Evolutionary conservation across 2,797 vertebrate species (phyloP).

Genomic region (Pempheris klunzingeri): DNA sequence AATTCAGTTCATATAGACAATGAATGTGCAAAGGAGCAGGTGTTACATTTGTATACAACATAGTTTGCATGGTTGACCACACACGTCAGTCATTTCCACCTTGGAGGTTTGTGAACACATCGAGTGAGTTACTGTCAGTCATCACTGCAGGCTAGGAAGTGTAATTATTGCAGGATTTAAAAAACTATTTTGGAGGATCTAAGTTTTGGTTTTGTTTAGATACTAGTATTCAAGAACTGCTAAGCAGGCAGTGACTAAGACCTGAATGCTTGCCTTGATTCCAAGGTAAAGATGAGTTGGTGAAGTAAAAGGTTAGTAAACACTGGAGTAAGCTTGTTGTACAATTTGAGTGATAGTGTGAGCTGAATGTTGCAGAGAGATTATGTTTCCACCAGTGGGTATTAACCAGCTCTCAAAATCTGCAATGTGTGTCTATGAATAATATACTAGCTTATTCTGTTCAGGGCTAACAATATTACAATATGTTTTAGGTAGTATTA

Average conservation of each 20-base stretch:
- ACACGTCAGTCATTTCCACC: conserved; percentile 51
- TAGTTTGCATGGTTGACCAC: conserved; percentile 41
- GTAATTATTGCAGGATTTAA: background rate
- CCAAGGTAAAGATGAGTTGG: conserved; percentile 5
- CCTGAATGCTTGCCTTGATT: conserved; percentile 3
- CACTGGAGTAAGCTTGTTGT: conserved; percentile 1
- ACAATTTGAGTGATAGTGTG: conserved; percentile 8
- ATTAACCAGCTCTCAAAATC: conserved; percentile 29
- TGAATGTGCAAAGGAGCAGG: conserved; percentile 36
- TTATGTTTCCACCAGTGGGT: conserved; percentile 21
- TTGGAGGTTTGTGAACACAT: conserved; percentile 15
- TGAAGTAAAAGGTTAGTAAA: conserved; percentile 12
- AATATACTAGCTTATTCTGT: conserved; percentile 39
- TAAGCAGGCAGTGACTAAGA: background rate
- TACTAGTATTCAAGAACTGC: background rate
- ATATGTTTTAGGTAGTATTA: conserved; percentile 49
- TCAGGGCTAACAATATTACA: conserved; percentile 30
- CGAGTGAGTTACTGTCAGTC: background rate
- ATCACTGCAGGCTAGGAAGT: background rate
- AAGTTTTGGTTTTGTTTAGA: background rate
- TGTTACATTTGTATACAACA: conserved; percentile 54
- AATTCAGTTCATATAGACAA: conserved; percentile 50
- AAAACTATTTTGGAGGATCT: conserved; percentile 6
- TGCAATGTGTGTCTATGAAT: conserved; percentile 56
- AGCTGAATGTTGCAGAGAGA: conserved; percentile 27